Percentiles rank a stretch among this genome's conserved stretches.
These are phyloP conservation scores for Eupithecia abbreviata DNA, from an alignment of 2,888 invertebrate species.

Conservation along the genomic window DNA sequence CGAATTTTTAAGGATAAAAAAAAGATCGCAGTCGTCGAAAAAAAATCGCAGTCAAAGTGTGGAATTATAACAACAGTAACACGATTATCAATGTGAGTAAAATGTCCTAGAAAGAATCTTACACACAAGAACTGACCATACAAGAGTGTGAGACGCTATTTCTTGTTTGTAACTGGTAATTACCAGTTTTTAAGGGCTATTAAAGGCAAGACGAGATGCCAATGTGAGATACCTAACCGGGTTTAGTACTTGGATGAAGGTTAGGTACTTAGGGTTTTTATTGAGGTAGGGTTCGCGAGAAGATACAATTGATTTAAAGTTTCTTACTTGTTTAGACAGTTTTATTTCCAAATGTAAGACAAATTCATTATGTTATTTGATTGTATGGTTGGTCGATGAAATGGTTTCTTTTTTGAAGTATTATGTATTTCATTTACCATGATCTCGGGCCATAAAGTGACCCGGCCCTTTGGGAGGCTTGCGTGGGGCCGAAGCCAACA, in stretches of 20 bases:
- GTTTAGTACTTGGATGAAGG: background rate
- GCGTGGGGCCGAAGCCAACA: too few relatives aligned
- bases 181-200: slow-evolving; percentile 5
- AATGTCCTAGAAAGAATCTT: background rate
- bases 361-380: too few relatives aligned
- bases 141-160: background rate
- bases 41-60: too few relatives aligned
- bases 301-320: background rate
- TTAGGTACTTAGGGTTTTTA: background rate
- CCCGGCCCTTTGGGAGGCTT: too few relatives aligned
- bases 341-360: too few relatives aligned
- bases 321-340: background rate
- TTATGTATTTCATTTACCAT: too few relatives aligned
- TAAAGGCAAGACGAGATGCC: background rate
- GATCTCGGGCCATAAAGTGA: too few relatives aligned
- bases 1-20: too few relatives aligned
- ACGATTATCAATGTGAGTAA: background rate
- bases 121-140: background rate
- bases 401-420: too few relatives aligned
- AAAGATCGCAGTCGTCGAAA: too few relatives aligned
- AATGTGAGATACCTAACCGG: background rate
- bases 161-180: slow-evolving; percentile 2
- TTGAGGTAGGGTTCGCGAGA: background rate
- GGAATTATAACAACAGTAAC: too few relatives aligned
- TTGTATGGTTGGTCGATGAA: too few relatives aligned